These are phyloP conservation scores for Ceriagrion tenellum DNA, from an alignment of 2,888 invertebrate genomes.

Conservation along the genomic window DNA sequence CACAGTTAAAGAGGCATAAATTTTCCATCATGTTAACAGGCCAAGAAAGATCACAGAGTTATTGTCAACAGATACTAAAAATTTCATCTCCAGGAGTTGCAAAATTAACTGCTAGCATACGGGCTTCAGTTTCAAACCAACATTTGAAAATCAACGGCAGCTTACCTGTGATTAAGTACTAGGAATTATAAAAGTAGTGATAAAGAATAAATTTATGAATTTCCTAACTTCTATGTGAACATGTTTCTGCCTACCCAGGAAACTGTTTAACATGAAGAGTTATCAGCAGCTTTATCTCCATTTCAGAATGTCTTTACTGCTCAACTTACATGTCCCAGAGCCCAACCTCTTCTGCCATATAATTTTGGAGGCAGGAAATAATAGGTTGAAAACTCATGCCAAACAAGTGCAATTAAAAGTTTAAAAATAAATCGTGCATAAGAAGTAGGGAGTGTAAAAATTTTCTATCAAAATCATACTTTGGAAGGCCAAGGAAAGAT, in stretches of 20 bases:
- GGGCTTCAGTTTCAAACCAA: background rate
- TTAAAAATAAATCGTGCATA: slow-evolving; percentile 59
- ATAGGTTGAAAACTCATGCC: slow-evolving; percentile 63
- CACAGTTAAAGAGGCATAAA: background rate
- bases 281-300: background rate
- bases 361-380: slow-evolving; percentile 61
- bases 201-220: background rate
- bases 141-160: background rate
- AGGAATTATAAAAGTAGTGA: background rate
- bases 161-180: background rate
- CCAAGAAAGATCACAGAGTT: slow-evolving; percentile 19
- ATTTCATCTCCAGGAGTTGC: background rate
- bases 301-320: background rate
- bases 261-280: background rate
- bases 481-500: background rate
- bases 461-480: slow-evolving; percentile 29
- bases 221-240: background rate
- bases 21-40: slow-evolving; percentile 29
- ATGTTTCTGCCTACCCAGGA: background rate
- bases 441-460: background rate
- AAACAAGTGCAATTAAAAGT: slow-evolving; percentile 62
- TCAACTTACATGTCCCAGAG: slow-evolving; percentile 62
- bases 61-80: background rate
- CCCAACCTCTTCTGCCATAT: slow-evolving; percentile 66
- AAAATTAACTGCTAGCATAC: background rate